Evolutionary conservation across 2,113 vertebrate genomes (phyloP), one percentile per base, ranked within the genome.

Genomic region (Takifugu bimaculatus): DNA sequence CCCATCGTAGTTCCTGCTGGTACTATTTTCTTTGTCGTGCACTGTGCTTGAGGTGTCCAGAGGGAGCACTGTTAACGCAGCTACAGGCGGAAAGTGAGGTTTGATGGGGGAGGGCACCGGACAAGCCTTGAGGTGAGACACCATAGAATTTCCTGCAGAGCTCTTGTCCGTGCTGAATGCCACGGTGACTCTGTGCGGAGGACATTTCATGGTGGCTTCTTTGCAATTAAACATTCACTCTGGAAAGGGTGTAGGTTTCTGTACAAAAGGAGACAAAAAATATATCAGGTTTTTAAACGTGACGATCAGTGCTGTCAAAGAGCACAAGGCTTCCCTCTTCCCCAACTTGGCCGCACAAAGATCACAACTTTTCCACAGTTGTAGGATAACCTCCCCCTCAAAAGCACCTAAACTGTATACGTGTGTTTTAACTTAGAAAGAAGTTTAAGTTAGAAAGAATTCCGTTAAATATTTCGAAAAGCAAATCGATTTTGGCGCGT

Each of bases 21-120:
- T 48, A 42, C 55, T 69, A 75, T 91, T 91, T 44, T 91, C 91
- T 64, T 91, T 91, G 75, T 90, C 76, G 45, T 83, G 73, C 26
- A 72, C 65, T 2, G 77, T 59, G 55, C 29, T 77, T 26, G 55
- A 35, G 53, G 7, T 48, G 35, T 74, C 63, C 11, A 54, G 39
- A 4, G 67, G 50, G 13, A 70, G 68, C 54, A 55, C 2, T 14
- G 25, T 42, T 0, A 15, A 60, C 13, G 72, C 55, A 45, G 61
- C 4, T 10, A 43, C 5, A 11, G 74, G 54, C 1, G 44, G 59
- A 20, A 61, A 54, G 6, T 39, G 68, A 0, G 83, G 60, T 55
- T 87, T 89, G 50, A 72, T 12, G 14, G 57, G n/a, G 26, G 0
- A 5, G 5, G 51, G 52, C 15, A 68, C 13, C 1, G 81, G 83